phyloP scores from a whole-genome alignment of 1,140 invertebrate species.

The Penaeus japonicus region DNA sequence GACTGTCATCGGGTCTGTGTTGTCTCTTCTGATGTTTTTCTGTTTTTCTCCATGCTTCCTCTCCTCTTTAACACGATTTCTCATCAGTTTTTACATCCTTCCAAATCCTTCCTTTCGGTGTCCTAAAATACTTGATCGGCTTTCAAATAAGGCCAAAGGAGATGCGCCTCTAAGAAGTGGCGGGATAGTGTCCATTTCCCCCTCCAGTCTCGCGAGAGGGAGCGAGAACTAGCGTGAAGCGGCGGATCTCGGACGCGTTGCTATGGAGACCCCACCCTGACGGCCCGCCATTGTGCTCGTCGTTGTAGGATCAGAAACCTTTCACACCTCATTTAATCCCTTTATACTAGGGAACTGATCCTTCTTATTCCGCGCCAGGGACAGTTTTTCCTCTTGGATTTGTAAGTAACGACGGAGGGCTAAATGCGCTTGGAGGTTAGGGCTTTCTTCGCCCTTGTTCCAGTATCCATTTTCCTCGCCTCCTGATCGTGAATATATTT shows the following conservation, averaged over 20 bases:
- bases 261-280: background rate
- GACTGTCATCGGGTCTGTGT: slow-evolving; percentile 15
- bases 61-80: background rate
- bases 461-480: background rate
- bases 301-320: slow-evolving; percentile 25
- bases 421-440: background rate
- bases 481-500: no score
- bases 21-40: background rate
- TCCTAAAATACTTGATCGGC: background rate
- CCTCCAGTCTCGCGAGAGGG: no score
- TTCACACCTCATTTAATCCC: slow-evolving; percentile 44
- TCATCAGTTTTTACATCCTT: background rate
- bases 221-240: background rate
- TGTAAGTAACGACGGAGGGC: background rate
- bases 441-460: background rate
- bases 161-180: background rate
- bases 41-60: background rate
- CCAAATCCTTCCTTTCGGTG: background rate
- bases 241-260: background rate
- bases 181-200: background rate
- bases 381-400: background rate
- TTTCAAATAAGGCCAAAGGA: background rate
- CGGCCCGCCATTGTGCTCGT: slow-evolving; percentile 23
- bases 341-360: slow-evolving; percentile 25
- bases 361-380: background rate